A percentile compares a stretch with the other conserved stretches of the same genome.
These are phyloP conservation scores for Catharus ustulatus DNA, from an alignment of 2,797 vertebrate species.

Conservation along the genomic window DNA sequence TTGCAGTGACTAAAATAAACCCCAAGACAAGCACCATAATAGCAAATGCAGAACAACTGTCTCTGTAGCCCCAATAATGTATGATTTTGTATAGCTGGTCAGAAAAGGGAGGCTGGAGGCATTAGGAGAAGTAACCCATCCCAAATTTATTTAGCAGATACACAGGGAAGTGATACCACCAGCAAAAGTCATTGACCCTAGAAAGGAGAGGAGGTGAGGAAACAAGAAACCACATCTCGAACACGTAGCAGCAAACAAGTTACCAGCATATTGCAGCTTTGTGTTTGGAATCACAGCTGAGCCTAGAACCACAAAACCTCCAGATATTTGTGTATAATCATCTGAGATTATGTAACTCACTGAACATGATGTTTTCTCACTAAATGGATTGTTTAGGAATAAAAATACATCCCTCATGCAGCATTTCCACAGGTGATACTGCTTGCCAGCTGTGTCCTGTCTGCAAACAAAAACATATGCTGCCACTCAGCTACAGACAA, in stretches of 20 bases:
- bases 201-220: neutral
- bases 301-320: neutral
- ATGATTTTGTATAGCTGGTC: neutral
- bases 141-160: neutral
- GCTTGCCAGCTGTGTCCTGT: slow-evolving; percentile 64
- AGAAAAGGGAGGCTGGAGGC: neutral
- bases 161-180: neutral
- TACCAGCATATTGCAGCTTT: neutral
- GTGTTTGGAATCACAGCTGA: neutral
- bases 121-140: neutral
- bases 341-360: neutral
- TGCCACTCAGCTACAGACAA: neutral
- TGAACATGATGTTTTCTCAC: slow-evolving; percentile 41
- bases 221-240: neutral
- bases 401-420: neutral
- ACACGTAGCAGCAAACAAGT: neutral
- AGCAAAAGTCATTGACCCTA: neutral
- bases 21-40: neutral
- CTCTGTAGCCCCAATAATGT: neutral
- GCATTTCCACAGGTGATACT: slow-evolving; percentile 54
- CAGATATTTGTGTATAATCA: neutral
- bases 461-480: slow-evolving; percentile 57
- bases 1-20: neutral
- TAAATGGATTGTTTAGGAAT: neutral
- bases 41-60: neutral